Evolutionary conservation across 23 tunicate species (phyloP).

Genomic region (Halocynthia roretzi): DNA sequence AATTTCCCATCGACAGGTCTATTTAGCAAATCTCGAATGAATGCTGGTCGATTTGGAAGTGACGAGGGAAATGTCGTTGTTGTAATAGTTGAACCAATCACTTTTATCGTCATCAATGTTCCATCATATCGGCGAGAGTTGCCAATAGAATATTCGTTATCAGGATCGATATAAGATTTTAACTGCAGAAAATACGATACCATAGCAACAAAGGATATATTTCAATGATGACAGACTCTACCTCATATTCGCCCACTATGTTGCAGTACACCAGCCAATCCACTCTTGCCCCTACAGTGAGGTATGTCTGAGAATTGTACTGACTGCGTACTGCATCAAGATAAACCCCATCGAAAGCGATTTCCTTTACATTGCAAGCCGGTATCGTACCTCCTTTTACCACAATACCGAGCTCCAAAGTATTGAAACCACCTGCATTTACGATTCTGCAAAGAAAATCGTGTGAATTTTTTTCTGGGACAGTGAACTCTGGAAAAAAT

Average conservation of each 20-base stretch:
- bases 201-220: no score
- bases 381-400: background rate
- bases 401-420: background rate
- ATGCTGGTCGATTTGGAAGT: slow-evolving; percentile 20
- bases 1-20: slow-evolving; percentile 7
- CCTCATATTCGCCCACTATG: background rate
- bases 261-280: slow-evolving; percentile 10
- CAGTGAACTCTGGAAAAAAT: no score
- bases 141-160: slow-evolving; percentile 4
- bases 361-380: background rate
- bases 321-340: background rate
- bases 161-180: background rate
- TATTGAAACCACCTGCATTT: slow-evolving; percentile 6
- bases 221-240: background rate
- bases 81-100: background rate
- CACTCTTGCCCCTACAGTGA: background rate
- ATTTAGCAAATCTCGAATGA: slow-evolving; percentile 11
- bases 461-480: no score
- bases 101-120: slow-evolving; percentile 15
- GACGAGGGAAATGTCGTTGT: slow-evolving; percentile 5
- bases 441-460: background rate
- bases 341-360: slow-evolving; percentile 11
- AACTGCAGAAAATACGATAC: no score
- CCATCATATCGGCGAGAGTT: slow-evolving; percentile 14
- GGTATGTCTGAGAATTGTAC: background rate